Base-by-base conservation (phyloP, 2,113 vertebrate genomes). In the Cebus imitator region DNA sequence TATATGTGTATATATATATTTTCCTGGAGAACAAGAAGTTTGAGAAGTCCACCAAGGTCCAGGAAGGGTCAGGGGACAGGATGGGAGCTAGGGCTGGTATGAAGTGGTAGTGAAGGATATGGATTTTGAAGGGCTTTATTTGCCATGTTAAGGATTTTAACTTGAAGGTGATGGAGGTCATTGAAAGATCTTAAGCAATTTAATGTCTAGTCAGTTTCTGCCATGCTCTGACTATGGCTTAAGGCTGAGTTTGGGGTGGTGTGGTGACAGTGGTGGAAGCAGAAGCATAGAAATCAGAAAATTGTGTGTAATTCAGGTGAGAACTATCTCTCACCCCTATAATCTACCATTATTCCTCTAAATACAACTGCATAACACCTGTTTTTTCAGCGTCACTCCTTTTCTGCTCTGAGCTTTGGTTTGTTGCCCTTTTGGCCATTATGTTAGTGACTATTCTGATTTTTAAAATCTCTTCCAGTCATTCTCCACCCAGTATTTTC, bases 121-220 rank as follows among this genome's bases (percentile, higher is more conserved):
- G 35, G 37, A 86, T 72, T 95, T 90, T 64, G 50, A 94, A 80
- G 66, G 72, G 14, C n/a, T 86, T 80, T 73, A 75, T 80, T 95
- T 81, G 45, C 37, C 32, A 95, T 35, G 4, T 48, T 70, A 52
- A 89, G 61, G 52, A 43, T 25, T 90, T 93, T 58, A 87, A 92
- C 37, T 55, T 50, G 75, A 61, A 79, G 37, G 17, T 87, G 52
- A 50, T 37, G 16, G 80, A 72, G 32, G 25, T 78, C 27, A 48
- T 2, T 92, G n/a, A 90, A 94, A 25, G 55, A 66, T 79, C 81
- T 82, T 50, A 82, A 52, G 37, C 61, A 94, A 50, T 40, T 87
- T 79, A 35, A 23, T 85, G 40, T 92, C 32, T 85, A 25, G 3
- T 85, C 84, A 43, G 35, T 66, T 95, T 87, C 66, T 93, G 20